Percentiles rank a stretch among this genome's conserved stretches.
Conservation (phyloP, 2,113 vertebrate species). For the Oostethus manadensis region DNA sequence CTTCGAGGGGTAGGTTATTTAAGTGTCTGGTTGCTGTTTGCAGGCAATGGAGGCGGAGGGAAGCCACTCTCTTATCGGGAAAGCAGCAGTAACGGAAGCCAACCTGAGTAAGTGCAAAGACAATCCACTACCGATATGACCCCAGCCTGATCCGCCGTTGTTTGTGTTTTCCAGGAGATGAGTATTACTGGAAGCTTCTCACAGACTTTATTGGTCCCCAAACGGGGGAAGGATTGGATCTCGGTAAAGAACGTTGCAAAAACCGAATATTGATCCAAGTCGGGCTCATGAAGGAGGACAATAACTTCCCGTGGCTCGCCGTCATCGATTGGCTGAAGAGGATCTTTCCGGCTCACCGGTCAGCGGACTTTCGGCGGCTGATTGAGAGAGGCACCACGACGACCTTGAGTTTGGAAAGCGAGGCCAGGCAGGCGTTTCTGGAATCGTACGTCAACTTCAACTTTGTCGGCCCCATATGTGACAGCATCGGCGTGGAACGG, state of each 20-base stretch:
- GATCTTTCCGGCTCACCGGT: constrained; percentile 56
- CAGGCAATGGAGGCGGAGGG: constrained; percentile 58
- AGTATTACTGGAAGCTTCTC: constrained; percentile 65
- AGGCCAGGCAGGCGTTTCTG: constrained; percentile 58
- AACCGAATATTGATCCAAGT: constrained; percentile 72
- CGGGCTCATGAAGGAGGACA: constrained; percentile 69
- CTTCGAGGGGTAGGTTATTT: neutral
- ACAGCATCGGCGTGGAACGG: constrained; percentile 69
- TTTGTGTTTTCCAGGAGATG: constrained; percentile 64
- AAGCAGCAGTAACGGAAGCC: constrained; percentile 43
- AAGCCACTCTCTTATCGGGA: constrained; percentile 49
- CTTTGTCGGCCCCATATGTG: constrained; percentile 74
- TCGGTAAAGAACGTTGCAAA: constrained; percentile 50
- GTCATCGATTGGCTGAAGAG: constrained; percentile 68
- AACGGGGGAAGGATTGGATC: constrained; percentile 55
- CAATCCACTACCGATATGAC: neutral
- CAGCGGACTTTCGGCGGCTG: constrained; percentile 68
- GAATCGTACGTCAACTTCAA: constrained; percentile 68
- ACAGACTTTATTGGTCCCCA: constrained; percentile 70
- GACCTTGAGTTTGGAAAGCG: constrained; percentile 56
- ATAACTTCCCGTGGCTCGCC: constrained; percentile 60
- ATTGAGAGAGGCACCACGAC: constrained; percentile 67
- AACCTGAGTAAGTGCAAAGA: constrained; percentile 67
- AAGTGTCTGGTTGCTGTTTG: no score
- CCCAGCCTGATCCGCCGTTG: neutral